Conservation (phyloP, 2,113 vertebrate genomes). For the Chloroceryle aenea region DNA sequence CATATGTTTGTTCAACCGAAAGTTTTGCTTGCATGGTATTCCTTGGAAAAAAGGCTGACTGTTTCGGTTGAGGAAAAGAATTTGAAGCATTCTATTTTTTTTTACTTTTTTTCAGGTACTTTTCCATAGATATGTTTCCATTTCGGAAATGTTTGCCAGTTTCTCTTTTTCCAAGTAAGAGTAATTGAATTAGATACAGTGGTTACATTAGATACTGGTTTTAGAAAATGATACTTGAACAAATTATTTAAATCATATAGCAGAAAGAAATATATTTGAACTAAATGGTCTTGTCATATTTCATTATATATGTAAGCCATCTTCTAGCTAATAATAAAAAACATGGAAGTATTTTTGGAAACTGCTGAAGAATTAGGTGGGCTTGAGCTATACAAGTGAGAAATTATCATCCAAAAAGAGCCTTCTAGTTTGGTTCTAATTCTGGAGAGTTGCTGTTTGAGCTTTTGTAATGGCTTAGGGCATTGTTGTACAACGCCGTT, state of each 20-base stretch:
- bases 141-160: neutral
- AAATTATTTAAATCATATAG: neutral
- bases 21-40: neutral
- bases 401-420: neutral
- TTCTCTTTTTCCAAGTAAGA: neutral
- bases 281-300: neutral
- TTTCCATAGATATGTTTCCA: neutral
- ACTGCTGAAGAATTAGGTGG: neutral
- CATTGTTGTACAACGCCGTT: neutral
- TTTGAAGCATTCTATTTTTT: neutral
- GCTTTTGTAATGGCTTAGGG: neutral
- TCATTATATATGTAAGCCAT: neutral
- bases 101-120: neutral
- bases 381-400: neutral
- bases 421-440: neutral
- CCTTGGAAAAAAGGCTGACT: neutral
- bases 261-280: neutral
- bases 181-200: neutral
- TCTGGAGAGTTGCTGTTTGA: neutral
- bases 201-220: neutral
- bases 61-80: neutral
- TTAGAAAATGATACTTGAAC: neutral
- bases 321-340: neutral
- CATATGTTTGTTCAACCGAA: neutral
- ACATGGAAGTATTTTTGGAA: neutral